Base-by-base conservation (phyloP, 2,113 vertebrate genomes). In the Gallinago paraguaiae region DNA sequence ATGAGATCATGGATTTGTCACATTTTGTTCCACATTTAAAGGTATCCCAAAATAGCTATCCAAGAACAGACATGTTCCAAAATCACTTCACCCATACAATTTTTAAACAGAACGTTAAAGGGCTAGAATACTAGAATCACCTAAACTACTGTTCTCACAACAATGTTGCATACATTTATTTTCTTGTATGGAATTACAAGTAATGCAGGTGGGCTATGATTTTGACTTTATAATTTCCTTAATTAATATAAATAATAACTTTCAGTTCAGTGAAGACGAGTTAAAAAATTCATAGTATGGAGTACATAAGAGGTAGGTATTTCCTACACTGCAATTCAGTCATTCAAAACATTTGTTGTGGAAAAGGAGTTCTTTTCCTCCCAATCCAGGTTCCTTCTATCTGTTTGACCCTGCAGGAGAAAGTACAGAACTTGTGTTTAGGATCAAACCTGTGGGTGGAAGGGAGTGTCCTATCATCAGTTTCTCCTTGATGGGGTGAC, bases 241-340 rank as follows among this genome's bases (percentile, higher is more conserved):
- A 70, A 59, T 67, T 78, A 51, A 51, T 82, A 53, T 45, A 50
- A 85, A 88, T 10, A 48, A 22, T 75, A 74, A 50, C 11, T 71
- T 82, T 46, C 23, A 51, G 6, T 75, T 63, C 23, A 27, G n/a
- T n/a, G 25, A 83, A 76, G 91, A 50, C 5, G 35, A 82, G 23
- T 7, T 0, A 18, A 59, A 59, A 74, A 41, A 8, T 0, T 57
- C 3, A 2, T 35, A n/a, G 11, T 74, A 30, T 11, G 3, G 1
- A 57, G 37, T 45, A 28, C 9, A 5, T 67, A 31, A n/a, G 16
- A 53, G 22, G 53, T 51, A 46, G 2, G 0, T 24, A 48, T 91
- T 91, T 91, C 18, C 27, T 82, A 41, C 27, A 64, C 8, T 27
- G 20, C 25, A 68, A 17, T 71, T 16, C 3, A 33, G 8, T 63